Evolutionary conservation across 2,888 invertebrate genomes (phyloP).

Genomic region (Pandemis corylana): DNA sequence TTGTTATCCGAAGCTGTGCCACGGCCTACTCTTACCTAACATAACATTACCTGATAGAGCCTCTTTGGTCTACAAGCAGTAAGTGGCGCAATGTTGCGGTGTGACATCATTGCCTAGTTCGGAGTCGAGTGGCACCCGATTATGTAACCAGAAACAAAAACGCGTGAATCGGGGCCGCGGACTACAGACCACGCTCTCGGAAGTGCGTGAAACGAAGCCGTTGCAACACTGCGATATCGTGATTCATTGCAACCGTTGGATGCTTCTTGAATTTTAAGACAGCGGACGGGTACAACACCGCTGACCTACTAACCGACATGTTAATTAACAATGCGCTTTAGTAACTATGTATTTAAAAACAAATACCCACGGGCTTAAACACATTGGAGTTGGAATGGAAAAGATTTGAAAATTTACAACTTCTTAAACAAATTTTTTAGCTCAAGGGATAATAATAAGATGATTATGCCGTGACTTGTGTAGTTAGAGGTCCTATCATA

Average conservation of each 20-base stretch:
- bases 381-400: background rate
- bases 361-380: background rate
- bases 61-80: slow-evolving; percentile 52
- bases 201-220: slow-evolving; percentile 57
- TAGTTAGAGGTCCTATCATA: too few relatives aligned
- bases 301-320: slow-evolving; percentile 25
- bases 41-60: slow-evolving; percentile 38
- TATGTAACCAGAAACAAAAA: slow-evolving; percentile 81
- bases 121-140: slow-evolving; percentile 68
- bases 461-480: too few relatives aligned
- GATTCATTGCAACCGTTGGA: slow-evolving; percentile 37
- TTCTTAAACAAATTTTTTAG: too few relatives aligned
- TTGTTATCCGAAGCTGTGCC: slow-evolving; percentile 27
- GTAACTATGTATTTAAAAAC: background rate
- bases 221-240: slow-evolving; percentile 53
- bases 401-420: too few relatives aligned
- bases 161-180: slow-evolving; percentile 77
- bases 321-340: slow-evolving; percentile 8
- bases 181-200: slow-evolving; percentile 60
- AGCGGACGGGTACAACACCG: slow-evolving; percentile 21
- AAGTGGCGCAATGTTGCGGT: slow-evolving; percentile 82
- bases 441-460: too few relatives aligned
- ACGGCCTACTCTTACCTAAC: slow-evolving; percentile 48
- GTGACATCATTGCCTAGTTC: slow-evolving; percentile 84
- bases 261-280: slow-evolving; percentile 37